Percentiles rank a stretch among this genome's conserved stretches.
These are phyloP conservation scores for Aspidiotus destructor DNA, from an alignment of 2,888 invertebrate genomes.

Conservation along the genomic window DNA sequence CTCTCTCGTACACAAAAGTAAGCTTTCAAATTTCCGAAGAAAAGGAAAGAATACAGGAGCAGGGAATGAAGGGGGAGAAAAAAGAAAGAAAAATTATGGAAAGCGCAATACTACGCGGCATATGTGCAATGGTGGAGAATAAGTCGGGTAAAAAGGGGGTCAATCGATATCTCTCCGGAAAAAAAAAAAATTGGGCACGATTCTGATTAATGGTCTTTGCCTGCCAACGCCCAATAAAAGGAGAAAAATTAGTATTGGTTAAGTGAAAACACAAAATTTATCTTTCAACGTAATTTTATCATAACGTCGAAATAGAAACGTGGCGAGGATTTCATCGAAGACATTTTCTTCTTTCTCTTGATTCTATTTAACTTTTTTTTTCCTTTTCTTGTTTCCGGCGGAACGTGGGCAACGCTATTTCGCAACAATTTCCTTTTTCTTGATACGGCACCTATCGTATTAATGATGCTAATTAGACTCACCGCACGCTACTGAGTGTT, in stretches of 20 bases:
- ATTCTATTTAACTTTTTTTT: neutral
- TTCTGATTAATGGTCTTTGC: slow-evolving; percentile 32
- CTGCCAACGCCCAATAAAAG: slow-evolving; percentile 33
- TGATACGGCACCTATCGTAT: too few relatives aligned
- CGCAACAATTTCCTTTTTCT: too few relatives aligned
- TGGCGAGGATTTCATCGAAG: slow-evolving; percentile 8
- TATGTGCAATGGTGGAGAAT: slow-evolving; percentile 23
- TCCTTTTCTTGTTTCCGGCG: too few relatives aligned
- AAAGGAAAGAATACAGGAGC: neutral
- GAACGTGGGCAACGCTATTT: too few relatives aligned
- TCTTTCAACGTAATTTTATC: slow-evolving; percentile 27
- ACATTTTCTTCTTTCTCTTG: neutral
- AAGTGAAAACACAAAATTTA: slow-evolving; percentile 32
- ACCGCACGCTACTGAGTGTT: too few relatives aligned
- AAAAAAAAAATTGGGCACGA: slow-evolving; percentile 31
- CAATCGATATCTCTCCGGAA: slow-evolving; percentile 32
- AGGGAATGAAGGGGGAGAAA: neutral
- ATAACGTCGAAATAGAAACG: slow-evolving; percentile 24
- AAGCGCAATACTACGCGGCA: slow-evolving; percentile 15
- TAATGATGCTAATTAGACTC: too few relatives aligned
- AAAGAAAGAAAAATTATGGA: slow-evolving; percentile 5
- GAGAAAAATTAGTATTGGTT: slow-evolving; percentile 32
- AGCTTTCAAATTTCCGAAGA: too few relatives aligned
- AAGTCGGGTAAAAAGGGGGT: slow-evolving; percentile 5
- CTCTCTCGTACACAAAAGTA: too few relatives aligned